These are phyloP conservation scores for Drosophila limbata DNA, from an alignment of 2,888 invertebrate species.

Conservation along the genomic window DNA sequence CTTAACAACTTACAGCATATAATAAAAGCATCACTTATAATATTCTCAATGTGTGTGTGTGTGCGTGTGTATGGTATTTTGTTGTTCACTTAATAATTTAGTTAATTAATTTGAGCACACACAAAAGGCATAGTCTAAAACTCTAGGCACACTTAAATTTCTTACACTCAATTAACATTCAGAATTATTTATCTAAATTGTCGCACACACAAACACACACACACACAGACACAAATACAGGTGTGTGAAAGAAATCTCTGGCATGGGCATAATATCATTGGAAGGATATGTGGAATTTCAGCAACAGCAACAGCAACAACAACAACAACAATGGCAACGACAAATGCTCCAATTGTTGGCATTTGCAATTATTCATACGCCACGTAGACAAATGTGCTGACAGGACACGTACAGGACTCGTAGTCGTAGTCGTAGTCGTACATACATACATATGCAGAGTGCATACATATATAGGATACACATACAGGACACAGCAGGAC, in stretches of 20 bases:
- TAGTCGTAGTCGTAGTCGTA: not conserved
- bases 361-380: constrained; percentile 80
- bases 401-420: constrained; percentile 58
- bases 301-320: constrained; percentile 17
- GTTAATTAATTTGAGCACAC: constrained; percentile 77
- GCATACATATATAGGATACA: constrained; percentile 1
- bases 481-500: constrained; percentile 61
- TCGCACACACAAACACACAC: constrained; percentile 24
- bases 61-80: constrained; percentile 37
- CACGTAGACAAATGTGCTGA: constrained; percentile 81
- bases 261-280: constrained; percentile 36
- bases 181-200: constrained; percentile 80
- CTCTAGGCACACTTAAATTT: constrained; percentile 63
- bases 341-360: constrained; percentile 78
- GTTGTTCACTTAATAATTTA: constrained; percentile 74
- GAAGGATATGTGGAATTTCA: constrained; percentile 38
- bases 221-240: constrained; percentile 9
- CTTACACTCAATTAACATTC: constrained; percentile 80
- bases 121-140: constrained; percentile 53
- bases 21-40: constrained; percentile 78
- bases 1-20: constrained; percentile 74
- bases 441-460: constrained; percentile 1
- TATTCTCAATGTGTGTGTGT: constrained; percentile 39
- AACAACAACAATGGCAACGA: constrained; percentile 30
- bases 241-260: constrained; percentile 46